Percentiles rank a stretch among this genome's conserved stretches.
These are phyloP conservation scores for Enteromius treurensis DNA, from an alignment of 2,797 vertebrate species.

Conservation along the genomic window DNA sequence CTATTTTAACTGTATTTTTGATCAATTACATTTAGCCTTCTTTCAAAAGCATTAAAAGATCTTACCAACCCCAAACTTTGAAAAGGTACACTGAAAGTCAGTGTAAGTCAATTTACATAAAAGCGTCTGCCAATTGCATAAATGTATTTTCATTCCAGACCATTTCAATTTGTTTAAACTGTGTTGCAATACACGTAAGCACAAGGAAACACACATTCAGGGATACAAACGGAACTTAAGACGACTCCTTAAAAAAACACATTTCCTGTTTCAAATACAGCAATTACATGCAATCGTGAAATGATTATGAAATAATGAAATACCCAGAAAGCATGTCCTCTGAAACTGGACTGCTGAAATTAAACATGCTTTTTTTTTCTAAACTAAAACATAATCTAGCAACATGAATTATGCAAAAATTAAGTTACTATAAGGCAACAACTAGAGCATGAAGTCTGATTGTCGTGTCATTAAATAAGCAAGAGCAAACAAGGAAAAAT, in stretches of 20 bases:
- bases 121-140: background rate
- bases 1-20: background rate
- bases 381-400: background rate
- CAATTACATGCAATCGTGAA: slow-evolving; percentile 30
- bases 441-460: slow-evolving; percentile 14
- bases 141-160: background rate
- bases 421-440: slow-evolving; percentile 1
- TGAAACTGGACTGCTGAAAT: slow-evolving; percentile 13
- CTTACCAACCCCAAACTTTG: background rate
- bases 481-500: slow-evolving; percentile 13
- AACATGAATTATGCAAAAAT: background rate
- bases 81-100: background rate
- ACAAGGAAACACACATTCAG: slow-evolving; percentile 1
- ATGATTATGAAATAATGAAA: slow-evolving; percentile 19
- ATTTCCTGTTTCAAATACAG: slow-evolving; percentile 50
- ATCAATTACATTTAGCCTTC: background rate
- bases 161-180: background rate
- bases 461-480: slow-evolving; percentile 26
- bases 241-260: slow-evolving; percentile 10
- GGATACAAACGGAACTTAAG: background rate
- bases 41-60: background rate
- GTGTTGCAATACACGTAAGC: background rate
- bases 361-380: background rate
- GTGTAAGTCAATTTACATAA: background rate
- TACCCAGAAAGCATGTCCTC: background rate